Conservation (phyloP, 1,140 invertebrate genomes). For the Temnothorax longispinosus region DNA sequence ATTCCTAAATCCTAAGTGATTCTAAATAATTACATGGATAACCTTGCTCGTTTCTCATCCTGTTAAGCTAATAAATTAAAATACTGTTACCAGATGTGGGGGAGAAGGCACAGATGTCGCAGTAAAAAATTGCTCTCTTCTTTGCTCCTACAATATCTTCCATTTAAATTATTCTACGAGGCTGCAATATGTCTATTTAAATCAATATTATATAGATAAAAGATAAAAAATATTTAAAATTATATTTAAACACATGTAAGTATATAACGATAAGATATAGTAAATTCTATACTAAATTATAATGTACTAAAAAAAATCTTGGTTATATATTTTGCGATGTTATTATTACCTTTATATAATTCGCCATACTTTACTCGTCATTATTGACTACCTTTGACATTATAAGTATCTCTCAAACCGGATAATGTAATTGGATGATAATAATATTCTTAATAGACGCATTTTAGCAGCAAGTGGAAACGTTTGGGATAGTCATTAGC, state of each 20-base stretch:
- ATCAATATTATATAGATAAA: neutral
- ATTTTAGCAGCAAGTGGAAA: neutral
- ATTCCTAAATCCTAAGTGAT: neutral
- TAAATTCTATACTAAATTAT: neutral
- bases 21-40: conserved; percentile 1
- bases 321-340: neutral
- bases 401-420: neutral
- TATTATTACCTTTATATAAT: conserved; percentile 30
- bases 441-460: neutral
- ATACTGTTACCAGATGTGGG: neutral
- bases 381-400: neutral
- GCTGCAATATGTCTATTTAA: neutral
- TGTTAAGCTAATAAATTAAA: neutral
- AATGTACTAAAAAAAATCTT: neutral
- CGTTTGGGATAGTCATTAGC: neutral
- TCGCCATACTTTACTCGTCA: neutral
- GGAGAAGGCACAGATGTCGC: neutral
- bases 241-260: neutral
- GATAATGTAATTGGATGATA: neutral
- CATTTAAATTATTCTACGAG: neutral
- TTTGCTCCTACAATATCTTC: neutral
- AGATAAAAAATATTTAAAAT: neutral
- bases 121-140: neutral
- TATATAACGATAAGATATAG: neutral
- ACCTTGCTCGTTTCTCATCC: no score